Conservation (phyloP, 2,113 vertebrate genomes). For the Odontesthes bonariensis region DNA sequence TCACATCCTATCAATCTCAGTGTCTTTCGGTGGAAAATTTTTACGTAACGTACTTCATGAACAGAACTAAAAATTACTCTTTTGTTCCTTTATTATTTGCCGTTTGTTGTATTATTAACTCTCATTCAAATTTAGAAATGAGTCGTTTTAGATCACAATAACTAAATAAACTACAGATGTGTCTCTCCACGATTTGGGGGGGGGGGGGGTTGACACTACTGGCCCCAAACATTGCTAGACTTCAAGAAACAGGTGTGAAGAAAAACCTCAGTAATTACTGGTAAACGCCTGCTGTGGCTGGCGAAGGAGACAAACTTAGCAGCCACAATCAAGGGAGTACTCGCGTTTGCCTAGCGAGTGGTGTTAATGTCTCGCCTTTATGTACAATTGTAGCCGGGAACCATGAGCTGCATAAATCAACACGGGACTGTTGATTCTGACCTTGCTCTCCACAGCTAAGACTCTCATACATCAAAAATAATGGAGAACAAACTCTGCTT, state of each 20-base stretch:
- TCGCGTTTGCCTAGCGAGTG: slow-evolving; percentile 37
- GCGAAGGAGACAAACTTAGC: slow-evolving; percentile 32
- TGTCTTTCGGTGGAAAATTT: too few species aligned
- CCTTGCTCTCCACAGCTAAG: slow-evolving; percentile 62
- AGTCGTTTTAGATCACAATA: not conserved
- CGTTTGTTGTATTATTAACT: too few species aligned
- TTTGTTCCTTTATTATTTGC: too few species aligned
- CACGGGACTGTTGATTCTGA: slow-evolving; percentile 68
- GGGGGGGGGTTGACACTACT: not conserved
- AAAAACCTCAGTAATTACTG: slow-evolving; percentile 1
- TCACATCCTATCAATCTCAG: too few species aligned
- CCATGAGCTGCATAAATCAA: slow-evolving; percentile 70
- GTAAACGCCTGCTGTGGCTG: slow-evolving; percentile 28
- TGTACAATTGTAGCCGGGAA: slow-evolving; percentile 64
- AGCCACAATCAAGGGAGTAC: slow-evolving; percentile 36
- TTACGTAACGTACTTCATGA: too few species aligned
- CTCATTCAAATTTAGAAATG: too few species aligned
- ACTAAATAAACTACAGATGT: not conserved
- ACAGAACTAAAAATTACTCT: too few species aligned
- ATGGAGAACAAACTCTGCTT: slow-evolving; percentile 74
- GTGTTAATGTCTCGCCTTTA: slow-evolving; percentile 63
- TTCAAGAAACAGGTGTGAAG: not conserved
- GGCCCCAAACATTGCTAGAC: not conserved
- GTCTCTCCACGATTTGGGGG: slow-evolving; percentile 6
- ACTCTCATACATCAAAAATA: slow-evolving; percentile 73